Base-by-base conservation (phyloP, 2,888 invertebrate genomes). In the Zygogramma bicolorata region DNA sequence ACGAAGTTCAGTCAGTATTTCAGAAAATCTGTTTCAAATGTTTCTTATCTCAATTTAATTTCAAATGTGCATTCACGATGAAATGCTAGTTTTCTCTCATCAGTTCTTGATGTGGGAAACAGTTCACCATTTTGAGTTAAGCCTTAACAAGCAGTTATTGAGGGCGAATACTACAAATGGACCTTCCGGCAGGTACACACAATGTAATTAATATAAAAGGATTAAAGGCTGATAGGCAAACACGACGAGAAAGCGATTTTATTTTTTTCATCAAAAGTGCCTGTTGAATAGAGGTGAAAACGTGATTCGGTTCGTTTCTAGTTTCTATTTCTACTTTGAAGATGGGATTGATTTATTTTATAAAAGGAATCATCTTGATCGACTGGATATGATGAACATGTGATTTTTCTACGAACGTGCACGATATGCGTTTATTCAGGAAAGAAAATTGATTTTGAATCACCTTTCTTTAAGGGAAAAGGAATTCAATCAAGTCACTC, bases 211-310 rank as follows among this genome's bases (percentile, higher is more conserved):
- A 53, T 53, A 53, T 53, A 53, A 27, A 53, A 53, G 53, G 25
- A 53, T 53, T 27, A 27, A 53, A 53, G 22, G 53, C 53, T 53
- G 53, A 53, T 53, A 25, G 53, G 53, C 25, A 53, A 53, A 53
- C 53, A 53, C 53, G 53, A 53, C 25, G 53, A 53, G 53, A 53
- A 53, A 53, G 53, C 53, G 27, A 53, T 53, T 53, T 53, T 10
- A 25, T 53, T 53, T 53, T n/a, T 53, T 53, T 53, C 27, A 25
- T 22, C 53, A 25, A 53, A 27, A 53, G 13, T 53, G 53, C 53
- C 25, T 5, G 53, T 53, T 53, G n/a, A 53, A 27, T 53, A 15
- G 7, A 53, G 53, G 53, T 53, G 53, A 53, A 53, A 53, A 53
- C 53, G 53, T 53, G 53, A 53, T 53, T 53, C 27, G n/a, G 25